Conservation (phyloP, 2,888 invertebrate species). For the Mechanitis mazaeus region DNA sequence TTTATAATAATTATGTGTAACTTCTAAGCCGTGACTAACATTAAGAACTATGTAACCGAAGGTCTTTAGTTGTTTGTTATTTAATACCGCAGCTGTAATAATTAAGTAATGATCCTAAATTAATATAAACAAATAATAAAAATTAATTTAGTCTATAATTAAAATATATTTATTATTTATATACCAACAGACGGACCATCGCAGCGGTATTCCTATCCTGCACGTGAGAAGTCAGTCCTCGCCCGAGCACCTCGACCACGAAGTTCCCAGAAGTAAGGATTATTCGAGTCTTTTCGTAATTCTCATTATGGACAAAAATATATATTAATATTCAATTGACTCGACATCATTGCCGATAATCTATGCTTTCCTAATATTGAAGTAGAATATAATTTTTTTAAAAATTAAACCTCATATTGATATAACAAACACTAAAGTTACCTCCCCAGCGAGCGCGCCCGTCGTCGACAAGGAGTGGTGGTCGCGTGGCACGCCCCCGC, state of each 20-base stretch:
- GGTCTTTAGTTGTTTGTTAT: no score
- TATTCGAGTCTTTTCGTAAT: background rate
- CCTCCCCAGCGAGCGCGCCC: slow-evolving; percentile 20
- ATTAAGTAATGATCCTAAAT: no score
- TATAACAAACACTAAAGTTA: background rate
- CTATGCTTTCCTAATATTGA: no score
- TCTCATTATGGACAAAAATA: no score
- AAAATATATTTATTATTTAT: background rate
- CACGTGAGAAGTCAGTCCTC: slow-evolving; percentile 69
- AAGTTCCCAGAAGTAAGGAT: slow-evolving; percentile 54
- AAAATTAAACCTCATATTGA: no score
- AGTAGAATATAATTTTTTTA: no score
- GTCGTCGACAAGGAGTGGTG: slow-evolving; percentile 33
- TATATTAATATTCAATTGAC: no score
- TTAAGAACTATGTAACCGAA: background rate
- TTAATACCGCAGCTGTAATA: no score
- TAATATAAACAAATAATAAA: no score
- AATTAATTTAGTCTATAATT: no score
- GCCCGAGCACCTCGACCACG: slow-evolving; percentile 65
- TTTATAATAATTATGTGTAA: background rate
- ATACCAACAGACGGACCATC: slow-evolving; percentile 52
- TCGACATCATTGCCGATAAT: no score
- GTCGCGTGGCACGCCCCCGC: slow-evolving; percentile 77
- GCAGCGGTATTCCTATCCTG: slow-evolving; percentile 55
- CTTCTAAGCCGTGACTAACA: slow-evolving; percentile 1